These are phyloP conservation scores for Puntigrus tetrazona DNA, from an alignment of 2,113 vertebrate species.

Conservation along the genomic window DNA sequence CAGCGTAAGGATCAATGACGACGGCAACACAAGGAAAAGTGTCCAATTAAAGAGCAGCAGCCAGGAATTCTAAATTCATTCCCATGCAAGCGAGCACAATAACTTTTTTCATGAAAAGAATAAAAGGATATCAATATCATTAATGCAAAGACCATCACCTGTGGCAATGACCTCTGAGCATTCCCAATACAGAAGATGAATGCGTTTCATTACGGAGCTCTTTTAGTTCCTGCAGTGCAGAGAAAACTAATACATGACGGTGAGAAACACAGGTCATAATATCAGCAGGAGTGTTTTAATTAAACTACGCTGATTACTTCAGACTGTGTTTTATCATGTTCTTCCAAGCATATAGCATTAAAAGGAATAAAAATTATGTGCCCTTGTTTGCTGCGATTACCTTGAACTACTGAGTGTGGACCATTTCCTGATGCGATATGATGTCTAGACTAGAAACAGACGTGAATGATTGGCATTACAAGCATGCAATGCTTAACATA, in stretches of 20 bases:
- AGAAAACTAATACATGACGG: neutral
- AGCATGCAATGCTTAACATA: neutral
- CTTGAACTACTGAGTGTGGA: neutral
- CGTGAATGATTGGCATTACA: neutral
- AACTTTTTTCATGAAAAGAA: neutral
- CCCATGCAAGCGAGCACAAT: neutral
- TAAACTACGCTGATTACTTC: constrained; percentile 6
- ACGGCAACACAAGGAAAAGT: neutral
- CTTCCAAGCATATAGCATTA: neutral
- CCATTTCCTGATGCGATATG: neutral
- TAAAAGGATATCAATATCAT: constrained; percentile 13
- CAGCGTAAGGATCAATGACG: neutral
- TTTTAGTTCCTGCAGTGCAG: constrained; percentile 12
- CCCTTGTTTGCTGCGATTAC: neutral
- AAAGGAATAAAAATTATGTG: neutral
- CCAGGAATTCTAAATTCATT: neutral
- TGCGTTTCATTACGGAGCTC: neutral
- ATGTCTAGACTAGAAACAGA: neutral
- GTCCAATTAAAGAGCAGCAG: neutral
- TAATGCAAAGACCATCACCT: constrained; percentile 2
- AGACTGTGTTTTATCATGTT: neutral
- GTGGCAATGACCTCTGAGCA: constrained; percentile 4
- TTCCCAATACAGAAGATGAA: constrained; percentile 6
- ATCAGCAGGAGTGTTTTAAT: neutral
- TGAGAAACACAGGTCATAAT: neutral